Evolutionary conservation across 2,888 invertebrate genomes (phyloP), one percentile per base, ranked within the genome.

Genomic region (Orthosia incerta): DNA sequence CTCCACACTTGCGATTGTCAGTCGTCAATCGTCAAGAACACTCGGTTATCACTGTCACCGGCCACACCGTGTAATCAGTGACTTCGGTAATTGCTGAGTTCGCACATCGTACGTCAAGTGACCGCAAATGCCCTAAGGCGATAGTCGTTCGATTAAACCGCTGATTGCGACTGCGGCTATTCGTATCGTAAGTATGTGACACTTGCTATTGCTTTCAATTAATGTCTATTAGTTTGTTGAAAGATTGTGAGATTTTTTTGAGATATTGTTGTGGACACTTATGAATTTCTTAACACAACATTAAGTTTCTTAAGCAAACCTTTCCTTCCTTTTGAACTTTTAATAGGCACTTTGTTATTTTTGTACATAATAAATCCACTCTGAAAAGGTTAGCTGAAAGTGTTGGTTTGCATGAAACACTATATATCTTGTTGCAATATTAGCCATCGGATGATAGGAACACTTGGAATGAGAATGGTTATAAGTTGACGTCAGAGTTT

Each of bases 41-140:
- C 65, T 78, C 72, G 59, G 73, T 80, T 67, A 76, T 86, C 80
- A 76, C 83, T 65, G 75, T 86, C 80, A 75, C 74, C 80, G 71
- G 51, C 46, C 57, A 48, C 56, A 73, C 74, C 62, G 70, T 80
- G 88, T 89, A 87, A 90, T 90, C 89, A 84, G 81, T 81, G 82
- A 87, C 88, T 87, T 87, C 74, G 80, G 76, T 93, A 94, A 94
- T 93, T 93, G 91, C 82, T 79, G 89, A 91, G 90, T 93, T 94
- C 91, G 92, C 94, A 93, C 94, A 87, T 93, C 93, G 91, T 92
- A 89, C 87, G 89, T 93, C 93, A 92, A 82, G 82, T 64, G 73
- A 86, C 76, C 81, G 86, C 81, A 84, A 83, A 78, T 86, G 84
- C 88, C 88, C 76, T 71, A 74, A 75, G 89, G 92, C 89, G 85